Evolutionary conservation across 92 coral and sea anemone genomes (phyloP).

Genomic region (Phenganax stokvisi): DNA sequence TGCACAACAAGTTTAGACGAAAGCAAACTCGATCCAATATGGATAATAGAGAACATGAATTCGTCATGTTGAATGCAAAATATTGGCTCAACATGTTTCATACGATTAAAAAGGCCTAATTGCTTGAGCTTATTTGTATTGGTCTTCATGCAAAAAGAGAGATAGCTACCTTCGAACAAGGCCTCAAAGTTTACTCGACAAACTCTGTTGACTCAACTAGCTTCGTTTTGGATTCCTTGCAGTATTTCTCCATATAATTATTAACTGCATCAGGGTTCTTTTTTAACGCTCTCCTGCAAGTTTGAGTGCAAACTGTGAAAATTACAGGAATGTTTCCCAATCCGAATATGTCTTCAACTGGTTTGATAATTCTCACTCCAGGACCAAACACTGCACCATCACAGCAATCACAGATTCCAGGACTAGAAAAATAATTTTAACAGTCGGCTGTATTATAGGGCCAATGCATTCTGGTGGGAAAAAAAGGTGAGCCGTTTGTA

Average conservation of each 20-base stretch:
- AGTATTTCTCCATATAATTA: conserved; percentile 62
- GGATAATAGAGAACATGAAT: no score
- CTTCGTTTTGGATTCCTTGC: neutral
- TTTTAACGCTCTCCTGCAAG: conserved; percentile 68
- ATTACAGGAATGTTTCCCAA: conserved; percentile 68
- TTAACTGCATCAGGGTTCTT: conserved; percentile 62
- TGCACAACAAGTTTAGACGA: no score
- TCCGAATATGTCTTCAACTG: conserved; percentile 62
- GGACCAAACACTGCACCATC: conserved; percentile 73
- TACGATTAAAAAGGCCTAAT: no score
- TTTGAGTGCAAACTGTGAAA: conserved; percentile 75
- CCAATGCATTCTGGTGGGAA: no score
- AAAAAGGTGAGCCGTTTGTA: neutral
- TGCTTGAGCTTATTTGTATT: no score
- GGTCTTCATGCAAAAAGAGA: no score
- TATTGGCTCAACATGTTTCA: no score
- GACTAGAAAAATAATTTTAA: conserved; percentile 41
- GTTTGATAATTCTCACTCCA: conserved; percentile 75
- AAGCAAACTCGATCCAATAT: no score
- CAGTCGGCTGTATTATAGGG: neutral
- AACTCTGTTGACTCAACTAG: no score
- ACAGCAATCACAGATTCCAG: conserved; percentile 80
- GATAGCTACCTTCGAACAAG: no score
- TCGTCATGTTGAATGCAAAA: no score
- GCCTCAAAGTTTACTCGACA: no score